Base-by-base conservation (phyloP, 2,797 vertebrate genomes). In the Anguilla obscura region DNA sequence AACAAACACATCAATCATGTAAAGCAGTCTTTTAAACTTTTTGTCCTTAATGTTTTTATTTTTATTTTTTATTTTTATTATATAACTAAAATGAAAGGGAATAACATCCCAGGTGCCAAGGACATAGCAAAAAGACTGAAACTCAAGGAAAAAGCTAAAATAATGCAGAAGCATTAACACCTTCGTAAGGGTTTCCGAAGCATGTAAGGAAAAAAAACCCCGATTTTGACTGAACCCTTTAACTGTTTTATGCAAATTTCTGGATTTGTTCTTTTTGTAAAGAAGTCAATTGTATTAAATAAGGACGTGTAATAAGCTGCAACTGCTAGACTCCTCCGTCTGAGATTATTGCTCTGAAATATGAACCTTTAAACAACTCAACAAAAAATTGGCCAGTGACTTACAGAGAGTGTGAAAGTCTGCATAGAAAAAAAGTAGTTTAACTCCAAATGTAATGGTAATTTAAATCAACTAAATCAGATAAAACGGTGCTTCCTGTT, bases 401-500 rank as follows among this genome's bases (percentile, higher is more conserved):
- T 45, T 45, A 3, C 40, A 40, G 36, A 45, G 36, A 45, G 21
- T 48, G 40, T 48, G 45, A 40, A 21, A 82, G 14, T 82, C 40
- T 48, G 40, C 9, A 18, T 1, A 24, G 21, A 45, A 80, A 48
- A 36, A 36, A 80, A 33, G 12, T 40, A 8, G 36, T 18, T 40
- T 6, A 45, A 80, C 76, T 80, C 33, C 36, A 21, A 36, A 80
- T 45, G 33, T 21, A 82, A 8, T 45, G 40, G 21, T 82, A 50
- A 82, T 82, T 45, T 50, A 82, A 82, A 79, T 45, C 33, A 79
- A 50, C 21, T 82, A 18, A 50, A 82, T 82, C 40, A 82, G 36
- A 82, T 50, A n/a, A 50, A 50, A 48, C 18, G 1, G 40, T 24
- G 45, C 76, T 74, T 52, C 40, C 9, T 71, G 56, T 14, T 86